Base-by-base conservation (phyloP, 2,113 vertebrate genomes). In the Sebastes fasciatus region DNA sequence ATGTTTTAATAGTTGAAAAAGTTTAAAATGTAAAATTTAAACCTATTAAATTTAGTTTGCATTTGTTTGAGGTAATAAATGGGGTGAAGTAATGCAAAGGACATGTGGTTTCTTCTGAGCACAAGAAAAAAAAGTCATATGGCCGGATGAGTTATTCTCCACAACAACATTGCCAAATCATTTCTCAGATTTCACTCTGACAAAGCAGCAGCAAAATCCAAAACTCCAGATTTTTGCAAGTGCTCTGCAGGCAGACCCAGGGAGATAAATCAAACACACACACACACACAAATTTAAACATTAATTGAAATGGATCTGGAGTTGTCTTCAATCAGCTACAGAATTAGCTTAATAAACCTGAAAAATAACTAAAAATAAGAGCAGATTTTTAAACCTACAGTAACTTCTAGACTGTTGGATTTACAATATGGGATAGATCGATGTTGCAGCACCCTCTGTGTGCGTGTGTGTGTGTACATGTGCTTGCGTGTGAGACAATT, bases 401-500 rank as follows among this genome's bases (percentile, higher is more conserved):
- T 9, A 42, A 76, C 8, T 16, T 19, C 40, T 14, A 51, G 43
- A 51, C n/a, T 4, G 14, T 17, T 60, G 61, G 21, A 48, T n/a
- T n/a, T n/a, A n/a, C n/a, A n/a, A n/a, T n/a, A n/a, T n/a, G n/a
- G n/a, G n/a, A n/a, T 46, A 26, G 34, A 52, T 68, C 1, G 0
- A 11, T 51, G 54, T 23, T 77, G 8, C n/a, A 16, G 49, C 60
- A 49, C 5, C 0, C 6, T 86, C 14, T 68, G 13, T 70, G 21
- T 64, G 63, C 26, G 21, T 72, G 17, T 69, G 21, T 70, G 16
- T 66, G 21, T 60, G 34, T 62, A 55, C 55, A 40, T 67, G 48
- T 55, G 23, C 1, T 1, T 77, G 49, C 61, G 14, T 87, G 88
- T 82, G 65, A 63, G 71, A 19, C 79, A 77, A 0, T 55, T 19